These are phyloP conservation scores for Silvanus unidentatus DNA, from an alignment of 2,888 invertebrate species.

Conservation along the genomic window DNA sequence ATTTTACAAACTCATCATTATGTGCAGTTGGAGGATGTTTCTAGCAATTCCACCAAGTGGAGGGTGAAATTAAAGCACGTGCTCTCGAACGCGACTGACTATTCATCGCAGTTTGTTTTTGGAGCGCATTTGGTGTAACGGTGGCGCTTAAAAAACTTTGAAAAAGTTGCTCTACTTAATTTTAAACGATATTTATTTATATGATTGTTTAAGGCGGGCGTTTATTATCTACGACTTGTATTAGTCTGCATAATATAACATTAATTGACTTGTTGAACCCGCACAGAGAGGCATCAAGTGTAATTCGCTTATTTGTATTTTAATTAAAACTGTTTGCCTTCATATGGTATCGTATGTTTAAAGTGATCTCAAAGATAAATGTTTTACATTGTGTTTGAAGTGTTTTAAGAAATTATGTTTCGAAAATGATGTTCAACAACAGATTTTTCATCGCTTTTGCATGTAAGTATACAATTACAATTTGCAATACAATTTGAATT, in stretches of 20 bases:
- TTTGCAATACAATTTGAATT: too few species aligned
- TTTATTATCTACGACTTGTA: too few species aligned
- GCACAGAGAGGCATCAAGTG: constrained; percentile 10
- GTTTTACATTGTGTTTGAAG: background rate
- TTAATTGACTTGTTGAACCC: constrained; percentile 13
- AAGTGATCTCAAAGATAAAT: constrained; percentile 15
- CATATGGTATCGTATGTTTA: constrained; percentile 17
- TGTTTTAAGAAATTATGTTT: background rate
- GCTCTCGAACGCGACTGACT: background rate
- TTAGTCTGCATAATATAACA: background rate
- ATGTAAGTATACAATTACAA: too few species aligned
- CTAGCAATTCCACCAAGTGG: constrained; percentile 7
- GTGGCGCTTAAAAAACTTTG: too few species aligned
- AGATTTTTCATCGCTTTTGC: too few species aligned
- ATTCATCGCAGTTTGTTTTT: background rate
- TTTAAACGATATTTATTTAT: too few species aligned
- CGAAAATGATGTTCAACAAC: background rate
- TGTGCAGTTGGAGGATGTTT: too few species aligned
- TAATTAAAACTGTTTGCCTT: constrained; percentile 20
- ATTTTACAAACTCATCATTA: too few species aligned
- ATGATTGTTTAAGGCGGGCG: too few species aligned
- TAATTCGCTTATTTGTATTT: constrained; percentile 20
- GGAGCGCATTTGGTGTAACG: too few species aligned
- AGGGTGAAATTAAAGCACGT: constrained; percentile 9
- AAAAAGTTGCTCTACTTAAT: too few species aligned